These are phyloP conservation scores for Synaphobranchus kaupii DNA, from an alignment of 2,797 vertebrate genomes.

Conservation along the genomic window DNA sequence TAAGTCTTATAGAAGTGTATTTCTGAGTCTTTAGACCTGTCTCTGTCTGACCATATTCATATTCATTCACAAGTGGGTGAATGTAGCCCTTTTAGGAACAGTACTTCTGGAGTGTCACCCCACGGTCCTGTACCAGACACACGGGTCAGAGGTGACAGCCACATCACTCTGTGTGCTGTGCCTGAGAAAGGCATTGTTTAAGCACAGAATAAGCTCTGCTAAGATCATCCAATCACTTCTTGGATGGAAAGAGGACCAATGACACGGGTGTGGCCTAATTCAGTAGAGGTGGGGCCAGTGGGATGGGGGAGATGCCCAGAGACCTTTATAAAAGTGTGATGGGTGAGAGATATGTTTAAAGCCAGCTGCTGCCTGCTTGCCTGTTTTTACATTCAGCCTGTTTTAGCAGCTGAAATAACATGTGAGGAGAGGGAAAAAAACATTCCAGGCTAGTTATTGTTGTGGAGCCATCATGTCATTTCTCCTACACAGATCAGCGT, in stretches of 20 bases:
- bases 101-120: background rate
- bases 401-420: conserved; percentile 17
- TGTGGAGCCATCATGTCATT: background rate
- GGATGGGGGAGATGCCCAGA: background rate
- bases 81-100: background rate
- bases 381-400: background rate
- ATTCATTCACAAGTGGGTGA: background rate
- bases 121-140: background rate
- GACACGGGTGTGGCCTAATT: background rate
- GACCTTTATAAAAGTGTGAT: background rate
- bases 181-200: background rate
- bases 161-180: background rate
- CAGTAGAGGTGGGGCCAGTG: background rate
- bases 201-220: background rate
- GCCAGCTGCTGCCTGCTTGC: background rate
- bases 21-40: background rate
- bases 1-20: background rate
- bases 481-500: background rate
- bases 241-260: background rate
- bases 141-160: background rate
- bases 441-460: background rate
- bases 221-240: background rate
- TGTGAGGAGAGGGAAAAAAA: background rate
- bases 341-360: background rate
- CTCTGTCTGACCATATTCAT: background rate